Conservation (phyloP, 2,113 vertebrate genomes). For the Pseudorectes ferrugineus region DNA sequence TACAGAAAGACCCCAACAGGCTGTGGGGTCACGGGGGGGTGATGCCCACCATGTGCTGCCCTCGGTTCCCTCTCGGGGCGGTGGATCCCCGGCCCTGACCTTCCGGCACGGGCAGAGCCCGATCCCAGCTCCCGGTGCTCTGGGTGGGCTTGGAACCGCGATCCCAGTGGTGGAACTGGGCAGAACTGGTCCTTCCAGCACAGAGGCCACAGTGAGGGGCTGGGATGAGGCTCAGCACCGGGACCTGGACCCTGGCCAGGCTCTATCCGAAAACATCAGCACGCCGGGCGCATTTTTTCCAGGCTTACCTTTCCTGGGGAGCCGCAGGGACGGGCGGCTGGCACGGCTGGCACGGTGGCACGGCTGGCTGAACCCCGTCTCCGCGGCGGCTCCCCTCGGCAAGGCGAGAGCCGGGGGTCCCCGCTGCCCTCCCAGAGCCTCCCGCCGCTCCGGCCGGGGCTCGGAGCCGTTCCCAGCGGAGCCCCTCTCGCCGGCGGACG, state of each 20-base stretch:
- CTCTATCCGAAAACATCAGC: neutral
- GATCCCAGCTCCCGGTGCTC: rapidly evolving
- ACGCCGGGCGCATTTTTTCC: constrained; percentile 14
- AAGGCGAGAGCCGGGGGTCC: neutral
- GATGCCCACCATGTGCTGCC: neutral
- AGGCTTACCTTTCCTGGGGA: constrained; percentile 36
- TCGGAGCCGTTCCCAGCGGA: neutral
- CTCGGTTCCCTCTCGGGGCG: rapidly evolving
- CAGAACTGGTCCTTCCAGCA: neutral
- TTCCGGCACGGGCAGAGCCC: neutral
- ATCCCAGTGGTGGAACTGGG: neutral
- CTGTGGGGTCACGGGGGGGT: no score
- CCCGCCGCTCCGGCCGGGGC: neutral
- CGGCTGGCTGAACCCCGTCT: neutral
- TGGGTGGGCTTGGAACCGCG: neutral
- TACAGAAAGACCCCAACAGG: rapidly evolving
- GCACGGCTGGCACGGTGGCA: neutral
- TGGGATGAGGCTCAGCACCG: neutral
- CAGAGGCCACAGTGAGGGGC: neutral
- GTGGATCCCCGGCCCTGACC: neutral
- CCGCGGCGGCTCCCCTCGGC: neutral
- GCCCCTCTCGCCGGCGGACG: constrained; percentile 20
- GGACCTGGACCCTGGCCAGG: neutral
- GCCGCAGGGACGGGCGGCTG: neutral
- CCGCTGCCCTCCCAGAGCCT: neutral